Conservation (phyloP, 2,888 invertebrate genomes). For the Caenorhabditis sp. region DNA sequence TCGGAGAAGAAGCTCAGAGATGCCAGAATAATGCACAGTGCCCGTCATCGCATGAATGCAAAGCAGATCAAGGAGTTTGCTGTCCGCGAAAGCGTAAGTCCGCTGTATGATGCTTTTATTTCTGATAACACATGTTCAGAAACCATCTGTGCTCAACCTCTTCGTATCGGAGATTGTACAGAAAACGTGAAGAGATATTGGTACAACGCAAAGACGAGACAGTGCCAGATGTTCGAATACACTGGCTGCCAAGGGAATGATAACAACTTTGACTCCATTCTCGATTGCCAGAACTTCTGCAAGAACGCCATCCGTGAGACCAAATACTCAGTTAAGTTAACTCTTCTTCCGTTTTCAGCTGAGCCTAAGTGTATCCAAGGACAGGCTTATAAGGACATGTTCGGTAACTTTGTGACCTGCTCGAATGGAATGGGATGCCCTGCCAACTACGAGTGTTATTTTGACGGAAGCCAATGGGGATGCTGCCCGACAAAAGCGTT, state of each 20-base stretch:
- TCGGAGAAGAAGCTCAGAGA: slow-evolving; percentile 68
- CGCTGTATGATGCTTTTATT: not conserved
- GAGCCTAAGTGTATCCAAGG: slow-evolving; percentile 72
- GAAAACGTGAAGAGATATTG: slow-evolving; percentile 69
- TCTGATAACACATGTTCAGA: slow-evolving; percentile 56
- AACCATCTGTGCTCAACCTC: slow-evolving; percentile 72
- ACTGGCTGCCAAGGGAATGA: slow-evolving; percentile 73
- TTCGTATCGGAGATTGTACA: slow-evolving; percentile 72
- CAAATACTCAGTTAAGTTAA: not conserved
- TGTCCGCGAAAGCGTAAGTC: slow-evolving; percentile 71
- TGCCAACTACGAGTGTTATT: slow-evolving; percentile 75
- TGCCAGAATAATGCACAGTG: slow-evolving; percentile 71
- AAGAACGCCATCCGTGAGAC: slow-evolving; percentile 69
- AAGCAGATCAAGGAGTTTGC: slow-evolving; percentile 71
- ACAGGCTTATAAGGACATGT: slow-evolving; percentile 69
- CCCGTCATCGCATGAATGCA: slow-evolving; percentile 72
- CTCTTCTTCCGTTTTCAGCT: slow-evolving; percentile 52
- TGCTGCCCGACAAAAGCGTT: slow-evolving; percentile 70
- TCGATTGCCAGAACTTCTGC: slow-evolving; percentile 73
- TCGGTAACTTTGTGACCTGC: slow-evolving; percentile 69
- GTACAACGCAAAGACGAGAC: slow-evolving; percentile 70
- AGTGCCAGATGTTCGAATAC: slow-evolving; percentile 74
- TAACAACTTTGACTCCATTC: slow-evolving; percentile 71
- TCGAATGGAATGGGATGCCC: slow-evolving; percentile 68
- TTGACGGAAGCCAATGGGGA: slow-evolving; percentile 70